Base-by-base conservation (phyloP, 2,888 invertebrate species). In the Ptychoptera albimana region DNA sequence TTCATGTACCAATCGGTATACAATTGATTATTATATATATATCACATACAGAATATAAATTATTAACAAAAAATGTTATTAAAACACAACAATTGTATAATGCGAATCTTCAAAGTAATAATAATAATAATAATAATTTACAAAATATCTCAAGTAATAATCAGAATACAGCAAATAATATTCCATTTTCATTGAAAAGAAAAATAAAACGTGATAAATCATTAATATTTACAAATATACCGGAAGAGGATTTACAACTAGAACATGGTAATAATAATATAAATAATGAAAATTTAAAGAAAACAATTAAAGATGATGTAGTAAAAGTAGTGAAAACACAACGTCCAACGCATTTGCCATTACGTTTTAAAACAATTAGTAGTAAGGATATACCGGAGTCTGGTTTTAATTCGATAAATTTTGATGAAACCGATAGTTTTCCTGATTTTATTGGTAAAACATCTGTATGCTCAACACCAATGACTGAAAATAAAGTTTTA, bases 1-100 rank as follows among this genome's bases (percentile, higher is more conserved):
- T 82, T 51, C 79, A 84, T 41, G 63, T 88, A 45, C 89, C 89
- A 0, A 66, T 79, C 13, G 88, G 88, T 1, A 82, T 87, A 1
- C 83, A 87, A 58, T 71, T 91, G 47, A 64, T 91, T 32, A 75
- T 76, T 23, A 80, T 89, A 1, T 89, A 82, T 56, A 70, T 91
- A 29, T 73, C 77, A 1, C 70, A 70, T 47, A 69, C 72, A 45
- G 77, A 81, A 49, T 78, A 75, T 53, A 63, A 65, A 1, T 68
- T 61, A 50, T 55, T 81, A 43, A 64, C 64, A 2, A 60, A 65
- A 4, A 66, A 68, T 50, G 64, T 71, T 2, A 58, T 62, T 29
- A 63, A 63, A 45, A 61, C 63, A 9, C 66, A 66, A 51, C 23
- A 23, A 23, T 23, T 23, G 7, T 23, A 23, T 23, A 23, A 23